These are phyloP conservation scores for Pycnonotus jocosus DNA, from an alignment of 2,113 vertebrate genomes.

Conservation along the genomic window DNA sequence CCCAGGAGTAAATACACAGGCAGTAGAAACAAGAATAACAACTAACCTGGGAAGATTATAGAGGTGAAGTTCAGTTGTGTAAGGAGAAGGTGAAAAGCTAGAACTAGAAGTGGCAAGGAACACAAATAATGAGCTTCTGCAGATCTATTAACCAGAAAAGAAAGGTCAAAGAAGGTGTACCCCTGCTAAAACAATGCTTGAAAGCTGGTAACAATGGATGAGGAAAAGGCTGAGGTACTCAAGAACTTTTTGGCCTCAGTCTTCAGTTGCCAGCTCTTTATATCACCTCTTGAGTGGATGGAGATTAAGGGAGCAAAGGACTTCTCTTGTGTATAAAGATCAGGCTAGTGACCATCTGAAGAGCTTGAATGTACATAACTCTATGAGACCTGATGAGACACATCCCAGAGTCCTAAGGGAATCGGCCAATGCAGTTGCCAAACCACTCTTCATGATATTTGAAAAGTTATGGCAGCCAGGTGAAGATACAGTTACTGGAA, in stretches of 20 bases:
- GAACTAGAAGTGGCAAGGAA: neutral
- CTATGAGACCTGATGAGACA: neutral
- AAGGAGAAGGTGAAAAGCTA: neutral
- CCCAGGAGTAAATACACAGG: neutral
- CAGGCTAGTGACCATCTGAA: neutral
- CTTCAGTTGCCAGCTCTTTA: neutral
- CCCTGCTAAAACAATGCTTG: neutral
- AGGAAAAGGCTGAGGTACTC: neutral
- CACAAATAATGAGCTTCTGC: fast-evolving
- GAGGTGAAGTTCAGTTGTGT: neutral
- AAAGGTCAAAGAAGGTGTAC: neutral
- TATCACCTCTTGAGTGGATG: fast-evolving
- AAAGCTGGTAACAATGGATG: neutral
- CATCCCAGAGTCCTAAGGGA: neutral
- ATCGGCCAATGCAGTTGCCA: neutral
- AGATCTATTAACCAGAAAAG: neutral
- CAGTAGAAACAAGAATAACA: neutral
- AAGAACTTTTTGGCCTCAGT: neutral
- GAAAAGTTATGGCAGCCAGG: neutral
- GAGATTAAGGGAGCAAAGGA: neutral
- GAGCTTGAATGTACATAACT: neutral
- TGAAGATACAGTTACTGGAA: neutral
- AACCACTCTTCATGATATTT: neutral
- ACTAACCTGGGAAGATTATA: neutral
- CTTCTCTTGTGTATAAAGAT: neutral